These are phyloP conservation scores for Pelobates fuscus DNA, from an alignment of 2,113 vertebrate species.

Conservation along the genomic window DNA sequence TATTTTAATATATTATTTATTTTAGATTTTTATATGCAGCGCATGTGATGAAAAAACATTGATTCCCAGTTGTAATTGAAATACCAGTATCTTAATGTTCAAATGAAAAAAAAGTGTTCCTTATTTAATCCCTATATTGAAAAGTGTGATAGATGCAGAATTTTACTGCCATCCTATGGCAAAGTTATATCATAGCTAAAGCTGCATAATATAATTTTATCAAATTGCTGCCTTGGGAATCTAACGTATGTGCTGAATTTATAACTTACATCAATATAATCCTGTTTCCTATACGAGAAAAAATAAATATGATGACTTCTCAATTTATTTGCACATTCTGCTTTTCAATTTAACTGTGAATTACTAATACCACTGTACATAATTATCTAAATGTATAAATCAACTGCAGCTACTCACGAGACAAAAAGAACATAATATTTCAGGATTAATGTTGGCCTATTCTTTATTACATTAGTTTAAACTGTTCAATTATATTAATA, in stretches of 20 bases:
- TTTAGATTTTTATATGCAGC: too few species aligned
- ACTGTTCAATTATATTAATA: constrained; percentile 71
- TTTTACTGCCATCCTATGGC: constrained; percentile 99
- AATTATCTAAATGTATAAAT: constrained; percentile 97
- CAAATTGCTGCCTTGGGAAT: constrained; percentile 80
- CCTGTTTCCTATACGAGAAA: constrained; percentile 72
- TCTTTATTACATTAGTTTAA: constrained; percentile 83
- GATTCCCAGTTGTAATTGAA: too few species aligned
- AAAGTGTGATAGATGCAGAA: constrained; percentile 89
- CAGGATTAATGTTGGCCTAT: constrained; percentile 73
- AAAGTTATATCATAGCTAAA: constrained; percentile 74
- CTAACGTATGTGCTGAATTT: constrained; percentile 73
- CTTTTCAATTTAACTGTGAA: constrained; percentile 91
- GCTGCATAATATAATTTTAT: constrained; percentile 76
- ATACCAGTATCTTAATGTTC: too few species aligned
- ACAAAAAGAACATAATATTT: constrained; percentile 70
- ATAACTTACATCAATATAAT: constrained; percentile 77
- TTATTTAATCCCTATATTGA: constrained; percentile 64
- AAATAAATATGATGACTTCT: constrained; percentile 77
- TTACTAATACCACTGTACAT: constrained; percentile 88
- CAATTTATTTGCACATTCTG: constrained; percentile 79
- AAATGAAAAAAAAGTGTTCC: constrained; percentile 70
- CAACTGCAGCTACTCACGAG: constrained; percentile 80
- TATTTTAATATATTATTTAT: too few species aligned
- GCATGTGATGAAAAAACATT: too few species aligned